These are phyloP conservation scores for Drosophila biarmipes DNA, from an alignment of 1,140 invertebrate genomes.

Conservation along the genomic window DNA sequence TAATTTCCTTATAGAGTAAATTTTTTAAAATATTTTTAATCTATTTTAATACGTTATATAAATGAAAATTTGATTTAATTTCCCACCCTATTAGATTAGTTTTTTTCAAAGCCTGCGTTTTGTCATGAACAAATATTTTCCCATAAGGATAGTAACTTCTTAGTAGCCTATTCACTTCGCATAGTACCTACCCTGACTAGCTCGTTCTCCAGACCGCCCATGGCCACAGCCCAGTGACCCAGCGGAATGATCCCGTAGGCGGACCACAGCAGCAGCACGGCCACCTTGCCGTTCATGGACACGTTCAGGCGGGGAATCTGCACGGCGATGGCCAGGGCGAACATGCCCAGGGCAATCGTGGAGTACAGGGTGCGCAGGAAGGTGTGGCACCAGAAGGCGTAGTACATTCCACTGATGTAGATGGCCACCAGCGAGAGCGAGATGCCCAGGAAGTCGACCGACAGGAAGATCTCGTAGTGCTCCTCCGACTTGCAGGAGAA, in stretches of 20 bases:
- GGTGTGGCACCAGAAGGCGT: constrained; percentile 97
- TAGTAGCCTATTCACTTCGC: no score
- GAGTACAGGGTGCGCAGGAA: constrained; percentile 93
- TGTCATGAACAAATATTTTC: no score
- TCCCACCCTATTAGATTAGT: no score
- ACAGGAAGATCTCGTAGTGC: constrained; percentile 94
- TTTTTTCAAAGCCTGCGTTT: no score
- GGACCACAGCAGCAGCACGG: constrained; percentile 94
- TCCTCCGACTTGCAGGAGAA: constrained; percentile 96
- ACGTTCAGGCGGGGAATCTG: constrained; percentile 92
- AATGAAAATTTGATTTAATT: no score
- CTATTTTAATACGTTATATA: no score
- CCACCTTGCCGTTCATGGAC: constrained; percentile 89
- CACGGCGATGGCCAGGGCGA: constrained; percentile 90
- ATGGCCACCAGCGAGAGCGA: constrained; percentile 96
- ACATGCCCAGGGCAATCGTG: constrained; percentile 91
- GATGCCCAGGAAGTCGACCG: constrained; percentile 96
- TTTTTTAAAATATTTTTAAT: no score
- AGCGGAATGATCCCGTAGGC: constrained; percentile 96
- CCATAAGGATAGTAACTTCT: no score
- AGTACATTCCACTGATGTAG: constrained; percentile 97
- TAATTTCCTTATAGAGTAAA: no score
- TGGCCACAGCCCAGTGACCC: constrained; percentile 94
- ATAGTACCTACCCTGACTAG: constrained; percentile 89
- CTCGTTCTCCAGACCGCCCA: constrained; percentile 94